A percentile compares a stretch with the other conserved stretches of the same genome.
Conservation (phyloP, 2,113 vertebrate genomes). For the Syngnathus typhle region DNA sequence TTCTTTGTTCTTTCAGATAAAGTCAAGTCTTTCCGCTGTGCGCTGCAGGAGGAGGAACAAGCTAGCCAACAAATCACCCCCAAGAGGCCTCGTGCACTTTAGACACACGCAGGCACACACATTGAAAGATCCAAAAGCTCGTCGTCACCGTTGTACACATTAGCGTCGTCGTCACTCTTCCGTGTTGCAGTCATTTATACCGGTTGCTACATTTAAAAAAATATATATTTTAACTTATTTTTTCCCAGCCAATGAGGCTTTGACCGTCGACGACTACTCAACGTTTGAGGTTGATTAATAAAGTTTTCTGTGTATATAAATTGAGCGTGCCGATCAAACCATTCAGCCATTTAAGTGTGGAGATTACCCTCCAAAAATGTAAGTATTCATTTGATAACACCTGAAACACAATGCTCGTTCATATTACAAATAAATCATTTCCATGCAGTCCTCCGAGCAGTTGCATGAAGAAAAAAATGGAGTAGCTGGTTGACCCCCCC, state of each 20-base stretch:
- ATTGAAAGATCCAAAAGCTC: neutral
- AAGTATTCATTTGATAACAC: too few species aligned
- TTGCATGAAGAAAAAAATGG: too few species aligned
- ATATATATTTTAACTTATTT: neutral
- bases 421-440: too few species aligned
- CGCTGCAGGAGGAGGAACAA: conserved; percentile 94
- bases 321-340: too few species aligned
- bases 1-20: conserved; percentile 75
- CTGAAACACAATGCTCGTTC: too few species aligned
- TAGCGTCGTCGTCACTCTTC: neutral
- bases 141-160: neutral
- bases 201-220: neutral
- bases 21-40: conserved; percentile 93
- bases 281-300: neutral
- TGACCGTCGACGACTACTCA: neutral
- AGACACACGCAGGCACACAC: conserved; percentile 45
- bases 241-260: neutral
- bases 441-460: too few species aligned
- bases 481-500: too few species aligned
- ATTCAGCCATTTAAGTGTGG: too few species aligned
- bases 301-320: neutral
- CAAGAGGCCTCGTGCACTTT: conserved; percentile 91
- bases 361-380: too few species aligned
- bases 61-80: conserved; percentile 97
- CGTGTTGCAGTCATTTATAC: neutral